Conservation (phyloP, 2,888 invertebrate species). For the Zeuzera pyrina region DNA sequence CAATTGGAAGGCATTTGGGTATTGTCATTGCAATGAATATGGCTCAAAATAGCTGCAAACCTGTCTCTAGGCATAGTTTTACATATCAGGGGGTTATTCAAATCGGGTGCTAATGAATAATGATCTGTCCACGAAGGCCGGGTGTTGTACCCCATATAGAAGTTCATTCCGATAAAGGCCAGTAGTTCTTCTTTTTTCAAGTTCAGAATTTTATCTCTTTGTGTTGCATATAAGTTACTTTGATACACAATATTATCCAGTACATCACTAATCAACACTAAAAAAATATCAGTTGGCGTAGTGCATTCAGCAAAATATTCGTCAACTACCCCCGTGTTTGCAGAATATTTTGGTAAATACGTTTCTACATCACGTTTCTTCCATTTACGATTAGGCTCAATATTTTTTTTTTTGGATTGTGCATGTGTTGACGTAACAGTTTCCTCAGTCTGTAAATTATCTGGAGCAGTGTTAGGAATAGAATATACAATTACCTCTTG, state of each 20-base stretch:
- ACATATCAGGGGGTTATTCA: not conserved
- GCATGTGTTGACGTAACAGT: too few species aligned
- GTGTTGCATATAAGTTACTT: constrained; percentile 19
- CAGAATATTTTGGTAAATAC: constrained; percentile 16
- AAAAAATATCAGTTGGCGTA: constrained; percentile 14
- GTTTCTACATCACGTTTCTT: constrained; percentile 15
- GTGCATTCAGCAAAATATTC: constrained; percentile 16
- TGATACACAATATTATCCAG: constrained; percentile 20
- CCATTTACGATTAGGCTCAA: constrained; percentile 18
- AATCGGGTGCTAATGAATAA: constrained; percentile 2
- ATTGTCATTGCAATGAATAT: constrained; percentile 17
- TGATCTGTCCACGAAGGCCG: constrained; percentile 10
- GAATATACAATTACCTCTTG: too few species aligned
- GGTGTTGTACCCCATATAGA: constrained; percentile 12
- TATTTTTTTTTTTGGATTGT: too few species aligned
- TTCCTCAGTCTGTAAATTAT: too few species aligned
- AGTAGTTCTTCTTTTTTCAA: constrained; percentile 15
- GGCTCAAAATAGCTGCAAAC: constrained; percentile 16
- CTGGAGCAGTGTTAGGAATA: too few species aligned
- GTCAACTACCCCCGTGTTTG: constrained; percentile 15
- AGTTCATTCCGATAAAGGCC: constrained; percentile 18
- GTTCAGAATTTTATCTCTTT: constrained; percentile 17
- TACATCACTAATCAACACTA: not conserved
- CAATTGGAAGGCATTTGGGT: constrained; percentile 13
- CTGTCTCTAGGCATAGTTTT: constrained; percentile 18